Conservation (phyloP, 2,113 vertebrate species). For the Casuarius casuarius region DNA sequence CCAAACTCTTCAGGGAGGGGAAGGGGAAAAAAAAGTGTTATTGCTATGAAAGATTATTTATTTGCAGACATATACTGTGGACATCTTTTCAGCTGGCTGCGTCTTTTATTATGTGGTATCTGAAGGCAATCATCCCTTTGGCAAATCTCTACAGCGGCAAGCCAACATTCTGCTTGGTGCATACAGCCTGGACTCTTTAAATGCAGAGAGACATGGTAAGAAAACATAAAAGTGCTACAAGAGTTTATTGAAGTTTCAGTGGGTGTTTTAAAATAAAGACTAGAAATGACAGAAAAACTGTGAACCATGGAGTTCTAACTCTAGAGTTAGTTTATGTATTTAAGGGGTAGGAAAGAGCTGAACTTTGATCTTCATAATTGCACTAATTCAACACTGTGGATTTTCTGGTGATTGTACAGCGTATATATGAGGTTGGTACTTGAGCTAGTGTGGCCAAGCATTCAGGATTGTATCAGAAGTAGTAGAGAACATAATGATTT, state of each 20-base stretch:
- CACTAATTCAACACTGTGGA: too few species aligned
- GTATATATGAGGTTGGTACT: not conserved
- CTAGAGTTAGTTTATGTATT: not conserved
- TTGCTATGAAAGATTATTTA: not conserved
- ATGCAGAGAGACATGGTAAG: slow-evolving; percentile 87
- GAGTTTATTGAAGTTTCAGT: fast-evolving
- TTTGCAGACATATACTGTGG: slow-evolving; percentile 92
- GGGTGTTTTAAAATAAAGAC: not conserved
- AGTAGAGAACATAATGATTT: not conserved
- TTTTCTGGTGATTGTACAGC: not conserved
- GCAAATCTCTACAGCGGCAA: slow-evolving; percentile 95
- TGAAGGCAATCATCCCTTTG: slow-evolving; percentile 92
- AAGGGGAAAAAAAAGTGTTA: not conserved
- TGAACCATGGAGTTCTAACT: not conserved
- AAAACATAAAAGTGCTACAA: not conserved
- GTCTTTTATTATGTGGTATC: slow-evolving; percentile 97
- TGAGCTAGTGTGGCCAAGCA: not conserved
- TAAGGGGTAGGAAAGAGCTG: not conserved
- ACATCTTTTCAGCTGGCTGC: slow-evolving; percentile 97
- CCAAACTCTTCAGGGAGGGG: not conserved
- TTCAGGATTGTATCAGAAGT: fast-evolving
- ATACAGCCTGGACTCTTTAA: slow-evolving; percentile 86
- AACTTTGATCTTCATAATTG: not conserved
- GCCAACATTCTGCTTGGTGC: slow-evolving; percentile 93
- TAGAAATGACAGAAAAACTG: not conserved